Conservation (phyloP, 2,797 vertebrate species). For the Rhabdophis nuchalis region DNA sequence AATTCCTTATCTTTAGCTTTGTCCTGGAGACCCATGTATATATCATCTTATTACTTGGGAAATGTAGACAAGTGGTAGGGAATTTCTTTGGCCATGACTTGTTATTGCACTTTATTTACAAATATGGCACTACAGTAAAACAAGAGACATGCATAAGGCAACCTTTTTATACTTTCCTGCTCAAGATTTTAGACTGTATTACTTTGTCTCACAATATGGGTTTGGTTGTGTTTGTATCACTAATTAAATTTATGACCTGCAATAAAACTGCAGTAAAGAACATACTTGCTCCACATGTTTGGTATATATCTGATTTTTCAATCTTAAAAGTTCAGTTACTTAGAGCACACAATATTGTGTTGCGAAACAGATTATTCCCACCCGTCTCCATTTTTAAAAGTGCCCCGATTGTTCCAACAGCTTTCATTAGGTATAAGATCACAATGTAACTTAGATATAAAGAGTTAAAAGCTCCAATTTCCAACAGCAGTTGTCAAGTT, state of each 20-base stretch:
- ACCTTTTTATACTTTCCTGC: neutral
- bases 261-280: neutral
- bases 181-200: neutral
- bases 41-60: neutral
- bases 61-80: neutral
- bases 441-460: neutral
- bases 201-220: neutral
- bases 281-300: neutral
- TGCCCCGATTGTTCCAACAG: neutral
- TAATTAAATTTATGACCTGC: neutral
- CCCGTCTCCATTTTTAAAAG: neutral
- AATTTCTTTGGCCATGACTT: neutral
- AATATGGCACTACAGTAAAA: neutral
- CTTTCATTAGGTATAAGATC: neutral
- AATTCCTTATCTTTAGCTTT: neutral
- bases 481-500: neutral
- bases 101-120: neutral
- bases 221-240: neutral
- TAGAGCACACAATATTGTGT: neutral
- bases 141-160: neutral
- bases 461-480: neutral
- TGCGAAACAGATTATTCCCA: neutral
- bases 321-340: neutral
- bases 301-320: neutral
- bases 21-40: neutral